Conservation (phyloP, 2,797 vertebrate species). For the Gastrophryne carolinensis region DNA sequence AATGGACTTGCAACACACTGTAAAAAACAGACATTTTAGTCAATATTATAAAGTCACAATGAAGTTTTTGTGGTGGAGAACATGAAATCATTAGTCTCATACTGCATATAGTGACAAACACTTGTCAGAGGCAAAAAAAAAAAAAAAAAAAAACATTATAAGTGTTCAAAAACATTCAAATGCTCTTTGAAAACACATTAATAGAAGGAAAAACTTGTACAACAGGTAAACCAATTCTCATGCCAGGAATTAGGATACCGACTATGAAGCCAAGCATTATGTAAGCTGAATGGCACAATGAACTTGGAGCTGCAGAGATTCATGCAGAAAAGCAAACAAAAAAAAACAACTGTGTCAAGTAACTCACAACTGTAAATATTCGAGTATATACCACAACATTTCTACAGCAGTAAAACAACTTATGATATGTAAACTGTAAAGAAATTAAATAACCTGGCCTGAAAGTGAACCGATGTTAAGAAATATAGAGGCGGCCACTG, state of each 20-base stretch:
- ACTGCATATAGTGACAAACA: slow-evolving; percentile 57
- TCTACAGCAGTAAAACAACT: slow-evolving; percentile 35
- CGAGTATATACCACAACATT: slow-evolving; percentile 89
- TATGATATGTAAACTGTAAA: slow-evolving; percentile 28
- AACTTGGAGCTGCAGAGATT: slow-evolving; percentile 78
- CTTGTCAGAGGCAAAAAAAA: too few relatives aligned
- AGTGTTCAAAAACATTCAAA: slow-evolving; percentile 57
- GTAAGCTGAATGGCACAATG: slow-evolving; percentile 86
- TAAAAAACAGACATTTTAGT: slow-evolving; percentile 74
- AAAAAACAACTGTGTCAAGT: slow-evolving; percentile 53
- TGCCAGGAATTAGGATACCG: slow-evolving; percentile 76
- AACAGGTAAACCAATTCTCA: slow-evolving; percentile 69
- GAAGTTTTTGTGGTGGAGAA: slow-evolving; percentile 47
- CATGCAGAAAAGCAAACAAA: slow-evolving; percentile 71
- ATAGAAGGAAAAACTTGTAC: slow-evolving; percentile 52
- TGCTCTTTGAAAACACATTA: slow-evolving; percentile 57
- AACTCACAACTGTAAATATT: slow-evolving; percentile 91
- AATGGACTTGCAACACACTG: slow-evolving; percentile 81
- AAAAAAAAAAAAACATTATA: slow-evolving; percentile 51
- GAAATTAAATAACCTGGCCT: too few relatives aligned
- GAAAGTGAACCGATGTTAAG: too few relatives aligned
- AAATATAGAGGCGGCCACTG: too few relatives aligned
- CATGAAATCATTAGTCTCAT: slow-evolving; percentile 52
- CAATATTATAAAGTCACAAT: slow-evolving; percentile 65
- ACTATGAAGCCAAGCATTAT: slow-evolving; percentile 93